Conservation (phyloP, 2,113 vertebrate genomes). For the Macheiramphus alcinus region DNA sequence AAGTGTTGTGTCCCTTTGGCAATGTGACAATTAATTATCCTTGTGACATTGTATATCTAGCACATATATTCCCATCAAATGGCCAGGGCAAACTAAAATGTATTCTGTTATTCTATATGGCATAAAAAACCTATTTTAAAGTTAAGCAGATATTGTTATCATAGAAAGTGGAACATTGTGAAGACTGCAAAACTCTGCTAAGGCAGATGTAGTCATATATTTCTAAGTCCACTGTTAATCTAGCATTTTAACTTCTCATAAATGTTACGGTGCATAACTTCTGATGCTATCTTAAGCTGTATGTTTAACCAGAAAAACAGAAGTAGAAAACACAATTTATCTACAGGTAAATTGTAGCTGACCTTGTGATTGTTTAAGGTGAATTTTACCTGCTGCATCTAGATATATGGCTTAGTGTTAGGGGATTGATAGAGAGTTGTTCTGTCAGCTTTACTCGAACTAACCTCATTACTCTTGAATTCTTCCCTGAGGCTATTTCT, state of each 20-base stretch:
- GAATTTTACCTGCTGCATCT: background rate
- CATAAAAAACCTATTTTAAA: background rate
- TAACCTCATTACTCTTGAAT: slow-evolving; percentile 12
- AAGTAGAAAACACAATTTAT: background rate
- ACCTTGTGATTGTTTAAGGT: background rate
- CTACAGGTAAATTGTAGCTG: background rate
- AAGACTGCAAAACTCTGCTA: background rate
- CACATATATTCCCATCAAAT: background rate
- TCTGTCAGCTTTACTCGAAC: slow-evolving; percentile 19
- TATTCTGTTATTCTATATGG: background rate
- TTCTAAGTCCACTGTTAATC: background rate
- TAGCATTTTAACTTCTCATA: background rate
- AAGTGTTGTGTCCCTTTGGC: background rate
- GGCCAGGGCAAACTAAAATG: background rate
- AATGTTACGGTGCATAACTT: background rate
- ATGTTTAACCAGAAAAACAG: background rate
- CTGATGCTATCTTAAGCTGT: background rate
- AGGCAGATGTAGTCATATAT: background rate
- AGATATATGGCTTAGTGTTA: background rate
- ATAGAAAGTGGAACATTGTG: background rate
- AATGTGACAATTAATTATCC: slow-evolving; percentile 18
- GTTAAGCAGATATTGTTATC: background rate
- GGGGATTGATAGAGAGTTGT: background rate
- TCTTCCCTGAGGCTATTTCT: slow-evolving; percentile 20
- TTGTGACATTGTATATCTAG: background rate